Evolutionary conservation across 2,888 invertebrate species (phyloP).

Genomic region (Zootermopsis nevadensis): DNA sequence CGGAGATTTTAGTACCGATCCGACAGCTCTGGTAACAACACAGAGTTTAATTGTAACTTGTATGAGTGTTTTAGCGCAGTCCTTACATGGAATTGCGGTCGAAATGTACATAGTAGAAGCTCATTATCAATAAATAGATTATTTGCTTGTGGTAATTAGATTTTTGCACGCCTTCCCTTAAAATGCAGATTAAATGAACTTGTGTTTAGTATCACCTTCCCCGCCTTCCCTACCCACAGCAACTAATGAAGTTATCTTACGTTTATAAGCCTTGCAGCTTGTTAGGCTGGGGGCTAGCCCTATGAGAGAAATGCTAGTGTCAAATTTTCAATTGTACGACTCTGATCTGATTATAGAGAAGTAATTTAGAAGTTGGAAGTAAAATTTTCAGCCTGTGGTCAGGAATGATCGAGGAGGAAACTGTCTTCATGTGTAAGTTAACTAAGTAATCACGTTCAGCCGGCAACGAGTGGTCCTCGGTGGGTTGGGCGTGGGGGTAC

Average conservation of each 20-base stretch:
- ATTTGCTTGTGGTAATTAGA: slow-evolving; percentile 13
- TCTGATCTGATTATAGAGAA: background rate
- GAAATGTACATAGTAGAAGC: background rate
- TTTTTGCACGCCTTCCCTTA: slow-evolving; percentile 8
- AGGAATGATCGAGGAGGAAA: too few species aligned
- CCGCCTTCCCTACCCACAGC: background rate
- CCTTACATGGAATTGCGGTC: too few species aligned
- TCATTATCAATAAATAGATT: background rate
- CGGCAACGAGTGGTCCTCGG: too few species aligned
- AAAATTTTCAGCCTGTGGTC: too few species aligned
- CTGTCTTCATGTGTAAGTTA: too few species aligned
- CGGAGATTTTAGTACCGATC: too few species aligned
- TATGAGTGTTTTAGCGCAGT: too few species aligned
- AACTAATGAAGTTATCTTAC: background rate
- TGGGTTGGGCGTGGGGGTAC: too few species aligned
- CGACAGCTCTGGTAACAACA: too few species aligned
- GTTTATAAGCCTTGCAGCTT: background rate
- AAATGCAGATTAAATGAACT: slow-evolving; percentile 13
- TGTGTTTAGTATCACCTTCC: background rate
- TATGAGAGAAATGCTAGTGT: background rate
- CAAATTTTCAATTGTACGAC: background rate
- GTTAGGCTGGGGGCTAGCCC: background rate
- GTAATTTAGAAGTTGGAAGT: too few species aligned
- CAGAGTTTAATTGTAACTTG: too few species aligned
- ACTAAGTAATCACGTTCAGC: too few species aligned